Evolutionary conservation across 1,140 invertebrate genomes (phyloP).

Genomic region (Procambarus clarkii): DNA sequence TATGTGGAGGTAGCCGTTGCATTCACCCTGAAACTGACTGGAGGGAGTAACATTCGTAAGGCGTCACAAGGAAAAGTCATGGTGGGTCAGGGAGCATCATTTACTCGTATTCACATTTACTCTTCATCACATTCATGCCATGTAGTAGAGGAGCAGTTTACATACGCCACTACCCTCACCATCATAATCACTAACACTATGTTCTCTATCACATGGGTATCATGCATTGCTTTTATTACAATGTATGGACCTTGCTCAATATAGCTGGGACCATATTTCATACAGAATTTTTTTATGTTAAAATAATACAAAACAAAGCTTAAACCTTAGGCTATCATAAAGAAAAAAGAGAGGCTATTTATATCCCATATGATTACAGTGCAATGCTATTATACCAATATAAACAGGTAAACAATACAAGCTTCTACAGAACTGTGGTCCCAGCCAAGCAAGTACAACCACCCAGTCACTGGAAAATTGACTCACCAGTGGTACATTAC

Average conservation of each 20-base stretch:
- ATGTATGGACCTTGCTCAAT: conserved; percentile 34
- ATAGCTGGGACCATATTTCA: conserved; percentile 31
- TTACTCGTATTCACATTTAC: conserved; percentile 57
- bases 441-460: conserved; percentile 26
- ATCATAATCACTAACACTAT: conserved; percentile 53
- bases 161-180: neutral
- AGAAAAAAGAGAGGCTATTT: neutral
- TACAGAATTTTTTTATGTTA: neutral
- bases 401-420: neutral
- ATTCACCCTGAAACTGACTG: conserved; percentile 37
- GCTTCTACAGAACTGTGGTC: neutral
- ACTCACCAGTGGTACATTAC: conserved; percentile 21
- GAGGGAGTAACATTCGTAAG: conserved; percentile 58
- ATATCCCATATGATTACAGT: neutral
- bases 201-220: conserved; percentile 61
- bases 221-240: conserved; percentile 39
- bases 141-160: conserved; percentile 40
- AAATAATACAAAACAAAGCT: neutral
- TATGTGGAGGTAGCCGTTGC: conserved; percentile 17
- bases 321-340: conserved; percentile 4
- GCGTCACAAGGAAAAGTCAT: conserved; percentile 64
- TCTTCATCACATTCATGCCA: conserved; percentile 48
- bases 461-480: conserved; percentile 10
- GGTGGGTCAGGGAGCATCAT: conserved; percentile 67
- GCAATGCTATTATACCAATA: neutral